A percentile compares a stretch with the other conserved stretches of the same genome.
phyloP scores from a whole-genome alignment of 2,797 vertebrate genomes.

The Tragopan temminckii region DNA sequence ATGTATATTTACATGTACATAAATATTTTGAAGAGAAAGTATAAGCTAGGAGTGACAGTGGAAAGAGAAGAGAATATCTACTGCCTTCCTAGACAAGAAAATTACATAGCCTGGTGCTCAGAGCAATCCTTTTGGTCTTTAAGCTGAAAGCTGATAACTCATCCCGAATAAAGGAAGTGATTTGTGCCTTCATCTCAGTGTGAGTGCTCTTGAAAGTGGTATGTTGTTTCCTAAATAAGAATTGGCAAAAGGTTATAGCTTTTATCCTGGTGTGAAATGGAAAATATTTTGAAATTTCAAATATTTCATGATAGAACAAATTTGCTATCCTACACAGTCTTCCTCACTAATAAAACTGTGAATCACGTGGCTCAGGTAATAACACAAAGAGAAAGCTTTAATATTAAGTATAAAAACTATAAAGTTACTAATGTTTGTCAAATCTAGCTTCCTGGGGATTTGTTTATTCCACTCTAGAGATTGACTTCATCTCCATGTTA shows the following conservation, averaged over 20 bases:
- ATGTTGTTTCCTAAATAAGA: constrained; percentile 17
- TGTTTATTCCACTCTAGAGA: constrained; percentile 9
- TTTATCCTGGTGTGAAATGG: not conserved
- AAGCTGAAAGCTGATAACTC: constrained; percentile 9
- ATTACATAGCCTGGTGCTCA: not conserved
- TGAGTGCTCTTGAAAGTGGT: constrained; percentile 17
- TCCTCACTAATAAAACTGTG: constrained; percentile 45
- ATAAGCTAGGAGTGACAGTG: not conserved
- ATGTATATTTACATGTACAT: not conserved
- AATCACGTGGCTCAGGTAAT: constrained; percentile 27
- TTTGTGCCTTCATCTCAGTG: constrained; percentile 17
- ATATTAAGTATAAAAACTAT: constrained; percentile 34
- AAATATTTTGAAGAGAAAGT: not conserved
- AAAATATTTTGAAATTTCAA: constrained; percentile 27
- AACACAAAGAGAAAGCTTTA: constrained; percentile 35
- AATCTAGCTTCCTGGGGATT: constrained; percentile 47
- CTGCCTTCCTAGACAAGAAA: not conserved
- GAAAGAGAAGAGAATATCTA: not conserved
- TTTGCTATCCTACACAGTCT: not conserved
- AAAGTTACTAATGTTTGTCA: constrained; percentile 35
- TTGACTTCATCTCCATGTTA: constrained; percentile 45
- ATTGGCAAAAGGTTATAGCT: constrained; percentile 5
- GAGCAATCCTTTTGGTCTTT: constrained; percentile 3
- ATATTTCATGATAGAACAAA: not conserved
- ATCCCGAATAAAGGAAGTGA: not conserved